phyloP scores from a whole-genome alignment of 2,888 invertebrate genomes.

The Sarcophaga carnaria region DNA sequence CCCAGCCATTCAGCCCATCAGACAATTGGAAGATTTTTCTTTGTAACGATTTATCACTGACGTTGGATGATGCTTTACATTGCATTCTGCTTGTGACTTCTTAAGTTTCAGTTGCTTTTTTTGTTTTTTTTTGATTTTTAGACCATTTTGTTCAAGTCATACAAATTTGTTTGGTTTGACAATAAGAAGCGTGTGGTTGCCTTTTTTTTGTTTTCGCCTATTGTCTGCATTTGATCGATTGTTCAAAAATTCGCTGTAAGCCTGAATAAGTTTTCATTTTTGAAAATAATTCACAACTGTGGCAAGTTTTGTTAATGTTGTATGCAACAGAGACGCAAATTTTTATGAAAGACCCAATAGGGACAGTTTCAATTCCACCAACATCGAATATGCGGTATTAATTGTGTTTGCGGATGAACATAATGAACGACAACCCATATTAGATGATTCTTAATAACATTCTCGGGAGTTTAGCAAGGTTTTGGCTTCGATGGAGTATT shows the following conservation, averaged over 20 bases:
- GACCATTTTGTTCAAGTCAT: conserved; percentile 50
- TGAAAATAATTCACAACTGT: conserved; percentile 16
- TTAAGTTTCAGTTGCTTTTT: not conserved
- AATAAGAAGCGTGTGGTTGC: conserved; percentile 45
- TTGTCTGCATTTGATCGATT: conserved; percentile 23
- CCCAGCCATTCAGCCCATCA: not conserved
- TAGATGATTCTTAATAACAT: no score
- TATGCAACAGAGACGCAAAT: not conserved
- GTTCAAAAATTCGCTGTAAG: conserved; percentile 20
- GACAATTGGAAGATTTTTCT: conserved; percentile 2
- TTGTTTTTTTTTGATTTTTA: not conserved
- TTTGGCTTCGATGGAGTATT: no score
- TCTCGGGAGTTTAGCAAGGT: no score
- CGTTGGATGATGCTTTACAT: not conserved
- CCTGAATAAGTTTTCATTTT: conserved; percentile 19
- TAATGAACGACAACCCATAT: no score
- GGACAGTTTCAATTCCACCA: no score
- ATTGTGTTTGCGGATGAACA: no score
- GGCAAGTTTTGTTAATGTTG: conserved; percentile 10
- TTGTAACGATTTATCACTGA: conserved; percentile 17
- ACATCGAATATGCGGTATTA: no score
- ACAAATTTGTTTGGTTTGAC: conserved; percentile 48
- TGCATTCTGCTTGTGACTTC: not conserved
- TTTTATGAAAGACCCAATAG: not conserved
- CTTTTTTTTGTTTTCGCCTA: conserved; percentile 14